Percentiles rank a stretch among this genome's conserved stretches.
These are phyloP conservation scores for Euphydryas editha DNA, from an alignment of 2,888 invertebrate species.

Conservation along the genomic window DNA sequence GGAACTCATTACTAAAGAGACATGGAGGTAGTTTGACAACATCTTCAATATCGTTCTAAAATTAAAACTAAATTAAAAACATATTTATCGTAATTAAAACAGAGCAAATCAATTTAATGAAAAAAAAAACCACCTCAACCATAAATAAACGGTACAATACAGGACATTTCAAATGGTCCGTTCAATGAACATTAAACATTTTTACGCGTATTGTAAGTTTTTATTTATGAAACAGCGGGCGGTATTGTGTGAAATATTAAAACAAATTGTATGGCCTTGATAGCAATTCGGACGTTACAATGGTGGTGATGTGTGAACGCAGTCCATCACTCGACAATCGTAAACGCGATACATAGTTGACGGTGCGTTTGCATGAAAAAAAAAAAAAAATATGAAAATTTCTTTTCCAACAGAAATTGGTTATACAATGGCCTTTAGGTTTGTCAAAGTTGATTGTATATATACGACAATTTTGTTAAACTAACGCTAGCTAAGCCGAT, in stretches of 20 bases:
- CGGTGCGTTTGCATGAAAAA: constrained; percentile 11
- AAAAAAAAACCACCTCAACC: constrained; percentile 12
- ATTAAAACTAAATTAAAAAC: background rate
- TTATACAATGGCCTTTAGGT: background rate
- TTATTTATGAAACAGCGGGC: constrained; percentile 37
- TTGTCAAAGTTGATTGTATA: no score
- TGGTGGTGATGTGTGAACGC: constrained; percentile 23
- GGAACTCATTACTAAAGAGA: no score
- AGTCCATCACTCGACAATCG: constrained; percentile 32
- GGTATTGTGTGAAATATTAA: constrained; percentile 41
- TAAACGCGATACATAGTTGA: constrained; percentile 20
- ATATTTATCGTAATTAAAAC: background rate
- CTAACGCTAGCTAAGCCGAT: no score
- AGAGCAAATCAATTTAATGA: background rate
- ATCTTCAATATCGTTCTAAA: no score
- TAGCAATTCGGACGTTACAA: constrained; percentile 27
- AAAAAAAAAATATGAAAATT: background rate
- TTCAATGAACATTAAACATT: constrained; percentile 40
- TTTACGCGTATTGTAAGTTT: constrained; percentile 39
- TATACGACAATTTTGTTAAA: no score
- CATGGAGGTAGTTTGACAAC: no score
- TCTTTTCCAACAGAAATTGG: background rate
- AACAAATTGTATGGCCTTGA: constrained; percentile 39
- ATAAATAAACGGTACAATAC: constrained; percentile 31
- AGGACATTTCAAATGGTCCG: constrained; percentile 33